These are phyloP conservation scores for Plodia interpunctella DNA, from an alignment of 1,140 invertebrate genomes.

Conservation along the genomic window DNA sequence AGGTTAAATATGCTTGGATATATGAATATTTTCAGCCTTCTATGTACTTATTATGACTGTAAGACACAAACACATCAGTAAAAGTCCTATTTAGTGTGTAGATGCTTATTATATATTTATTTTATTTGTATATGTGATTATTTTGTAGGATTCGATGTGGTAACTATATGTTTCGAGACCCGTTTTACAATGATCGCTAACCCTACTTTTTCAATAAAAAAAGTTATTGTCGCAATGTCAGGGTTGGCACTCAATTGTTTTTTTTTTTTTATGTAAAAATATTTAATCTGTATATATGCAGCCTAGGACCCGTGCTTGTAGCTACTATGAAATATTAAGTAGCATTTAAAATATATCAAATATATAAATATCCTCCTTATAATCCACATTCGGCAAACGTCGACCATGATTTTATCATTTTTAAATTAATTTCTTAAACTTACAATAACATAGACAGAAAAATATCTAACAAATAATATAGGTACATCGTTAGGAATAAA, in stretches of 20 bases:
- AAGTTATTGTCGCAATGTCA: conserved; percentile 12
- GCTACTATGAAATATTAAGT: conserved; percentile 43
- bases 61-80: neutral
- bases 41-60: conserved; percentile 2
- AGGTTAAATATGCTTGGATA: no score
- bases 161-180: conserved; percentile 70
- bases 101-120: conserved; percentile 26
- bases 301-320: conserved; percentile 51
- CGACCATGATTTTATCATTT: conserved; percentile 51
- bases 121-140: conserved; percentile 4
- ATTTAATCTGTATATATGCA: conserved; percentile 42
- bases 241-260: conserved; percentile 34
- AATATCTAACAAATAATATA: conserved; percentile 47
- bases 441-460: conserved; percentile 41
- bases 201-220: conserved; percentile 22
- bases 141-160: conserved; percentile 58
- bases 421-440: conserved; percentile 41
- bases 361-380: conserved; percentile 45
- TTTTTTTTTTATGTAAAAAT: conserved; percentile 16
- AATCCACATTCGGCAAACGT: conserved; percentile 42
- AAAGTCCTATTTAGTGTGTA: conserved; percentile 22
- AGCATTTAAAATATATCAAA: conserved; percentile 39
- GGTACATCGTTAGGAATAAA: conserved; percentile 72
- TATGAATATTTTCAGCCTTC: no score
- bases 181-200: conserved; percentile 50